Base-by-base conservation (phyloP, 2,113 vertebrate genomes). In the Cyprinodon tularosa region DNA sequence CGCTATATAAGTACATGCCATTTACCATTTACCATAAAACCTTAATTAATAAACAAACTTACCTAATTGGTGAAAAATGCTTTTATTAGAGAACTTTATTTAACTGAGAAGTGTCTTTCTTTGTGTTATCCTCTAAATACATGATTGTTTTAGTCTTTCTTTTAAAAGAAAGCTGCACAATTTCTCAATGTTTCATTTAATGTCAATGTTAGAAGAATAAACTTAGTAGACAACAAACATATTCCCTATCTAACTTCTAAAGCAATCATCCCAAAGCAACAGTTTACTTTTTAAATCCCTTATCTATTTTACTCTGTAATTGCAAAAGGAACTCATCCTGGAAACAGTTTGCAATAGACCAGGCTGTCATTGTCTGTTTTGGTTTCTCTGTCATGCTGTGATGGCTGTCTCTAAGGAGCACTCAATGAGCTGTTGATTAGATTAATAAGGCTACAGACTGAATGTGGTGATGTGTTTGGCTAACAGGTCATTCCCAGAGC, bases 391-490 rank as follows among this genome's bases (percentile, higher is more conserved):
- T 70, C 12, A n/a, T 47, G 68, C 60, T 3, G 62, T 88, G 82
- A 90, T 76, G 84, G 72, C 72, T 2, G 85, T 88, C 92, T 91
- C 92, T 11, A 76, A 78, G 90, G 92, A 79, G 81, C 72, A 17
- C 40, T 71, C 64, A 90, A 80, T 80, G 86, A 87, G 90, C 87
- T 36, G 84, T 82, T 92, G 86, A 93, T 92, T 88, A 83, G 88
- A 92, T 92, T 91, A 93, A 90, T 91, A 89, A 87, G 79, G 86
- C 77, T 85, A 62, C 89, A 89, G 90, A 88, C 89, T 91, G 87
- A 91, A 90, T 79, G 87, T 77, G 88, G 87, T 82, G 81, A 88
- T 89, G 90, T 90, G 91, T 91, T 90, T 90, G 84, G 82, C 88
- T 91, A 90, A 89, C 90, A 89, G 86, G 89, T 89, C 77, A 74